Percentiles rank a stretch among this genome's conserved stretches.
Evolutionary conservation across 2,113 vertebrate species (phyloP).

Genomic region (Urocitellus parryii): DNA sequence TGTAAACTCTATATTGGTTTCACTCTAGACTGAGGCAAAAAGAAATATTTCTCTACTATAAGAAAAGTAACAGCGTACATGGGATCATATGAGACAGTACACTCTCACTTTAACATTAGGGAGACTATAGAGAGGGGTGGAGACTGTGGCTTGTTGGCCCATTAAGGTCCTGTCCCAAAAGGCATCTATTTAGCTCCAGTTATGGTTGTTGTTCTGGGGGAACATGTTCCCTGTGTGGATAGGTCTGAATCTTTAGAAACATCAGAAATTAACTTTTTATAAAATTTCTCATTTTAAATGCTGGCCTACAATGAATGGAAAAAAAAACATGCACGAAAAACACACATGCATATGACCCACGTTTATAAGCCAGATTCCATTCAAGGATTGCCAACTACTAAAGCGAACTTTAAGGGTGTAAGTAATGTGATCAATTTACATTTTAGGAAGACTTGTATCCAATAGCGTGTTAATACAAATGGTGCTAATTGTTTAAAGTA

Average conservation of each 20-base stretch:
- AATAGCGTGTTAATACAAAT: neutral
- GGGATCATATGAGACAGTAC: neutral
- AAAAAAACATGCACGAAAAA: neutral
- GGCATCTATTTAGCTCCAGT: neutral
- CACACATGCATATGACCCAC: neutral
- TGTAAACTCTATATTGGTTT: neutral
- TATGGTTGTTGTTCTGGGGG: neutral
- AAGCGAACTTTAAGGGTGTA: neutral
- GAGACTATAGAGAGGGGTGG: neutral
- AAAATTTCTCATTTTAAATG: conserved; percentile 42
- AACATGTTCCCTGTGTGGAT: neutral
- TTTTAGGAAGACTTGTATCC: neutral
- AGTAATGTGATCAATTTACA: neutral
- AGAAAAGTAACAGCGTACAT: neutral
- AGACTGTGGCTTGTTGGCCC: neutral
- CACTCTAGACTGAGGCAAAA: neutral
- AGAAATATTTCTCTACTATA: neutral
- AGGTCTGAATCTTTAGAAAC: neutral
- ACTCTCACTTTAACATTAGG: neutral
- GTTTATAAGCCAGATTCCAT: neutral
- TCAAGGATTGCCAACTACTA: neutral
- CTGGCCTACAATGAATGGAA: neutral
- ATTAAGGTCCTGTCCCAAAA: no score
- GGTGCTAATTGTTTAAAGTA: neutral
- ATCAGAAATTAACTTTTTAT: neutral